Percentiles rank a stretch among this genome's conserved stretches.
Evolutionary conservation across 2,888 invertebrate species (phyloP).

Genomic region (Hydroisotoma schaefferi): DNA sequence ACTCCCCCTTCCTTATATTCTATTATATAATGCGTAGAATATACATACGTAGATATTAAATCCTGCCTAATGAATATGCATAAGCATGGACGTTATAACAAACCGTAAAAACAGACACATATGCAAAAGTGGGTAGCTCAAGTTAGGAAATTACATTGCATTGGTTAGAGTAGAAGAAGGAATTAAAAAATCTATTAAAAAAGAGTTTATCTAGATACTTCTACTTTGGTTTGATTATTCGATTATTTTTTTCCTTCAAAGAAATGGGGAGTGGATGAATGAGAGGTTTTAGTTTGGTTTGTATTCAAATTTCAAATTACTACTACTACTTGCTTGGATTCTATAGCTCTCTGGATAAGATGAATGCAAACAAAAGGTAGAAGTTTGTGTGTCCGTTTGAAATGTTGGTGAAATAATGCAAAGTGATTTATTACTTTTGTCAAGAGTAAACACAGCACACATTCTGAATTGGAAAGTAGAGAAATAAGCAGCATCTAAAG

Average conservation of each 20-base stretch:
- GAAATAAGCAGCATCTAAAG: too few species aligned
- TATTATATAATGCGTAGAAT: too few species aligned
- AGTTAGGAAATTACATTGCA: too few species aligned
- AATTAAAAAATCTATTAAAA: too few species aligned
- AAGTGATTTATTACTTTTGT: neutral
- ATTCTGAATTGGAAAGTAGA: too few species aligned
- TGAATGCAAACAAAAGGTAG: neutral
- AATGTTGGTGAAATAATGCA: neutral
- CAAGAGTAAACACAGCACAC: neutral
- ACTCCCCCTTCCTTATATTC: too few species aligned
- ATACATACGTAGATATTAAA: too few species aligned
- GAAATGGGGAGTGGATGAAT: neutral
- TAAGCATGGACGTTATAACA: neutral
- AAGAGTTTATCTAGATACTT: too few species aligned
- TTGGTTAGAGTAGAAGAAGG: too few species aligned
- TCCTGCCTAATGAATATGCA: neutral
- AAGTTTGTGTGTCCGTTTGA: neutral
- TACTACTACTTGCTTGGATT: neutral
- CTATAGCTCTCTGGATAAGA: neutral
- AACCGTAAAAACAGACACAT: too few species aligned
- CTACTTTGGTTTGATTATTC: neutral
- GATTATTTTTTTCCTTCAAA: neutral
- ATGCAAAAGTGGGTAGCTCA: neutral
- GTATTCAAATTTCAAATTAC: neutral
- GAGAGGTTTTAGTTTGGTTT: neutral